Evolutionary conservation across 2,888 invertebrate species (phyloP).

Genomic region (Ophioninae sp.): DNA sequence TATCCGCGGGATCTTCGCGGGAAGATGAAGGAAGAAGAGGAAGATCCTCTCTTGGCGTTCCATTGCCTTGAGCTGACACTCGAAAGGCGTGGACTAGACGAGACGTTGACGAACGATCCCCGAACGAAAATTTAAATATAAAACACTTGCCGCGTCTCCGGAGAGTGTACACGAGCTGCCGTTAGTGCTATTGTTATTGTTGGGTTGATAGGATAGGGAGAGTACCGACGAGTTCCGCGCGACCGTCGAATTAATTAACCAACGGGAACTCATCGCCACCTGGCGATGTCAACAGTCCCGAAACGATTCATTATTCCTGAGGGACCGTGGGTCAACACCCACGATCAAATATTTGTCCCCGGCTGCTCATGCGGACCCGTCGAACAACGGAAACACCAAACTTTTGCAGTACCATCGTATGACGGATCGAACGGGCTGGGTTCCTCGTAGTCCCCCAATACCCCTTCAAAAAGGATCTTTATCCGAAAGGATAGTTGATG

Average conservation of each 20-base stretch:
- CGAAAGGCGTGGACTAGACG: conserved; percentile 64
- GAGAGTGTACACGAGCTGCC: conserved; percentile 9
- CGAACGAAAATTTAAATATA: conserved; percentile 62
- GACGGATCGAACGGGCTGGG: not conserved
- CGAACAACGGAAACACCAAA: conserved; percentile 21
- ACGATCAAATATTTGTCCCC: conserved; percentile 40
- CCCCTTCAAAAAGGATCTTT: not conserved
- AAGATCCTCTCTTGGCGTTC: conserved; percentile 58
- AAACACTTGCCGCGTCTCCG: conserved; percentile 47
- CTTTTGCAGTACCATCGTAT: not conserved
- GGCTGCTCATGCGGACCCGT: conserved; percentile 9
- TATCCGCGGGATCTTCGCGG: conserved; percentile 39
- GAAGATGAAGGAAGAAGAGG: conserved; percentile 29
- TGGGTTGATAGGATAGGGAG: not conserved
- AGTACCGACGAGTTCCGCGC: conserved; percentile 21
- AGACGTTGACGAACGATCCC: conserved; percentile 63
- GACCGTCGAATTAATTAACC: conserved; percentile 56
- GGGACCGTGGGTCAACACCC: conserved; percentile 24
- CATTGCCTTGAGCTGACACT: conserved; percentile 57
- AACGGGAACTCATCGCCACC: conserved; percentile 60
- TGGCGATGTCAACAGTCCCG: conserved; percentile 51
- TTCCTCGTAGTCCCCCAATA: not conserved
- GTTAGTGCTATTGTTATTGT: conserved; percentile 19
- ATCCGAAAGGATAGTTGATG: not conserved
- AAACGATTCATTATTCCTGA: conserved; percentile 53